These are phyloP conservation scores for Lithobates pipiens DNA, from an alignment of 2,797 vertebrate genomes.

Conservation along the genomic window DNA sequence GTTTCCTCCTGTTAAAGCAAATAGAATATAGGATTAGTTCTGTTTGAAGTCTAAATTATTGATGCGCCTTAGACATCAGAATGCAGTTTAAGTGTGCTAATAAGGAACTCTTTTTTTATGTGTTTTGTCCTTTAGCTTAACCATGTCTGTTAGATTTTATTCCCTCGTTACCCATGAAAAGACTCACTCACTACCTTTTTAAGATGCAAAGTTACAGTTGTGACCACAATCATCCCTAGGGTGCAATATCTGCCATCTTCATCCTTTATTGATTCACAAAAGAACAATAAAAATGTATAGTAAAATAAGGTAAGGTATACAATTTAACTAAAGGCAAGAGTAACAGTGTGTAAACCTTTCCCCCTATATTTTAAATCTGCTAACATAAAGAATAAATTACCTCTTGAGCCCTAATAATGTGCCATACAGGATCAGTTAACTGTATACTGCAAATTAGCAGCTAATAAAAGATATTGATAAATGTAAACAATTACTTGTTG, in stretches of 20 bases:
- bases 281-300: background rate
- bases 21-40: conserved; percentile 62
- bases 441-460: background rate
- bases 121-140: conserved; percentile 3
- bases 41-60: conserved; percentile 66
- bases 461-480: background rate
- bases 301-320: background rate
- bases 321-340: background rate
- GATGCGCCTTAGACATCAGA: conserved; percentile 66
- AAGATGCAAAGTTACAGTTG: background rate
- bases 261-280: background rate
- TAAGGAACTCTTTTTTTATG: conserved; percentile 20
- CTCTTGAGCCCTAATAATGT: background rate
- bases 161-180: conserved; percentile 32
- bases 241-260: background rate
- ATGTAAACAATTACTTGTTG: too few species aligned
- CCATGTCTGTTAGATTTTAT: conserved; percentile 27
- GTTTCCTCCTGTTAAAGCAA: conserved; percentile 69
- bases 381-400: conserved; percentile 5
- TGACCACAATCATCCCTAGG: background rate
- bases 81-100: conserved; percentile 59
- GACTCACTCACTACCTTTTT: background rate
- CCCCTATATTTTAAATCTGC: background rate
- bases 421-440: background rate
- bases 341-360: background rate